A percentile compares a stretch with the other conserved stretches of the same genome.
Conservation (phyloP, 2,797 vertebrate genomes). For the Pipistrellus nathusii region DNA sequence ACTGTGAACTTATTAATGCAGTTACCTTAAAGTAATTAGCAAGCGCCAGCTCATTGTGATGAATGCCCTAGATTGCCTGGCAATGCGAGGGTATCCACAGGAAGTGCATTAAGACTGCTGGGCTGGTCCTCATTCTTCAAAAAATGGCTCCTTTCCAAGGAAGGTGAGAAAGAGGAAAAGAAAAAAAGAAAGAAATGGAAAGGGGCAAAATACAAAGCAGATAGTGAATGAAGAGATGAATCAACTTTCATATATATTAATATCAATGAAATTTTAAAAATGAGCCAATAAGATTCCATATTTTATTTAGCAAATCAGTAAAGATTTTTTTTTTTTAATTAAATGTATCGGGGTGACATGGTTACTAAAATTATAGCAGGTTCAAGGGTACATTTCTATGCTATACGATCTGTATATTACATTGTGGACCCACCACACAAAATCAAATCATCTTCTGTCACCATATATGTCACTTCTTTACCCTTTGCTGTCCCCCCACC, state of each 20-base stretch:
- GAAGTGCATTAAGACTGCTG: neutral
- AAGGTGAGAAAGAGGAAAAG: neutral
- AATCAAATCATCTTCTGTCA: neutral
- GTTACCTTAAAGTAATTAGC: slow-evolving; percentile 72
- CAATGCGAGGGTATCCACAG: neutral
- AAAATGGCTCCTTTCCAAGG: slow-evolving; percentile 10
- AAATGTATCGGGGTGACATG: neutral
- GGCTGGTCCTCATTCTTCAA: neutral
- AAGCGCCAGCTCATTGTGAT: neutral
- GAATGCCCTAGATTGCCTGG: slow-evolving; percentile 28
- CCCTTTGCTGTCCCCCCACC: neutral
- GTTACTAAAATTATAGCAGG: neutral
- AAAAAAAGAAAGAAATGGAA: neutral
- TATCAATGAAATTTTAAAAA: neutral
- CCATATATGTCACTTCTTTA: neutral
- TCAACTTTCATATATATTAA: neutral
- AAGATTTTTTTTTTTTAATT: neutral
- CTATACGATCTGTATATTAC: neutral
- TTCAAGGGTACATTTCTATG: neutral
- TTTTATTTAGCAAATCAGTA: slow-evolving; percentile 46
- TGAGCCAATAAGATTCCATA: neutral
- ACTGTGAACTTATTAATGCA: slow-evolving; percentile 66
- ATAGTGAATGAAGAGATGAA: too few species aligned
- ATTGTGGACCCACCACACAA: neutral
- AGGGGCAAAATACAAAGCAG: neutral